Base-by-base conservation (phyloP, 2,797 vertebrate species). In the Arrhamphus sclerolepis region DNA sequence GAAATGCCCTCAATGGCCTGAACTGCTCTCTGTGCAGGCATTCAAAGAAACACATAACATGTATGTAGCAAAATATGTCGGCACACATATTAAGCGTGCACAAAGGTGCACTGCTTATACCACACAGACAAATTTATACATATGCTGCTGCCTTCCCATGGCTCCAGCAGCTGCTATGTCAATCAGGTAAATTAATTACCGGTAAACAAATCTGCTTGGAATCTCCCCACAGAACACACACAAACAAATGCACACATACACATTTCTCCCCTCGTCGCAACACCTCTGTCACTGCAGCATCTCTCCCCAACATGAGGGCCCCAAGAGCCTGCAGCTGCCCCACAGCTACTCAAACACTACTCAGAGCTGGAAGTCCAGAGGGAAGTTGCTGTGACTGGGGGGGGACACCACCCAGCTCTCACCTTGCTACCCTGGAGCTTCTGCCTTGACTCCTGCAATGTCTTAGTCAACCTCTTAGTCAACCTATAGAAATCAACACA, bases 121-220 rank as follows among this genome's bases (percentile, higher is more conserved):
- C 39, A 69, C 59, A 56, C 55, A 58, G 28, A 80, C 63, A 70
- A 65, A 66, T 18, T 10, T 18, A 16, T 68, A 68, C 66, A 72
- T 7, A 62, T 22, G 44, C 49, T 16, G 9, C 55, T 50, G 72
- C 70, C 77, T 83, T 88, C 88, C 85, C 85, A 88, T 75, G 66
- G 86, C 77, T 87, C 72, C 44, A 58, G 82, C 91, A 91, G 89
- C 89, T 92, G 91, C 85, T 90, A 87, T 90, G 88, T 92, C 91
- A 92, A 92, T 92, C 90, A 91, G 90, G 90, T 92, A 88, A 91
- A 91, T 92, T 91, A 92, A 92, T 92, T 92, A 92, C 81, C 70
- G 48, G 90, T 91, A 92, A 92, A 92, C 91, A 92, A 91, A 92
- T 89, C 88, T 91, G 90, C 83, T 59, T 83, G 89, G 84, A 83